phyloP scores from a whole-genome alignment of 2,797 vertebrate species.

The Botia almorhae region DNA sequence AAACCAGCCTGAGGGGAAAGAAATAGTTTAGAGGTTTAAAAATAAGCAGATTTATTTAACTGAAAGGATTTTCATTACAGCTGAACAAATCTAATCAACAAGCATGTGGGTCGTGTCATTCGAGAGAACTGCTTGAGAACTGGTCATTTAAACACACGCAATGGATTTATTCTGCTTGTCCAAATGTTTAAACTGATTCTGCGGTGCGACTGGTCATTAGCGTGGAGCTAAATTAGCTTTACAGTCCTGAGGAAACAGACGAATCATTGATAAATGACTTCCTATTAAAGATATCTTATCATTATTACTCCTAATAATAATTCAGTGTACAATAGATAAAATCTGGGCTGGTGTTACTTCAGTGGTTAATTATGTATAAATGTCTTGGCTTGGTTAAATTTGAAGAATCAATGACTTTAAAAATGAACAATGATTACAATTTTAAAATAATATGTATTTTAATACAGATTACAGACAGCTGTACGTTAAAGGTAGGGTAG shows the following conservation, averaged over 20 bases:
- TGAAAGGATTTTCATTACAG: constrained; percentile 63
- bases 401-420: no score
- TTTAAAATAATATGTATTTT: no score
- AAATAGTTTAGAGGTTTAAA: constrained; percentile 53
- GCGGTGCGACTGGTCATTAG: constrained; percentile 36
- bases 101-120: constrained; percentile 46
- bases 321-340: no score
- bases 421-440: no score
- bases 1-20: constrained; percentile 40
- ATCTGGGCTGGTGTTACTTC: no score
- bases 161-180: constrained; percentile 58
- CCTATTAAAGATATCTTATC: background rate
- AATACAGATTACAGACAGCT: background rate
- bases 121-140: constrained; percentile 47
- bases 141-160: constrained; percentile 45
- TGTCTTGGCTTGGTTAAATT: no score
- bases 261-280: background rate
- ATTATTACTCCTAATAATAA: no score
- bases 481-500: background rate
- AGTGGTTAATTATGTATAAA: no score
- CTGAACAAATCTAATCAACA: constrained; percentile 66
- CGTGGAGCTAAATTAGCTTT: constrained; percentile 48
- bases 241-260: constrained; percentile 18
- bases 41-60: constrained; percentile 63
- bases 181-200: constrained; percentile 52